Evolutionary conservation across 2,888 invertebrate genomes (phyloP), one percentile per base, ranked within the genome.

Genomic region (Empis livida): DNA sequence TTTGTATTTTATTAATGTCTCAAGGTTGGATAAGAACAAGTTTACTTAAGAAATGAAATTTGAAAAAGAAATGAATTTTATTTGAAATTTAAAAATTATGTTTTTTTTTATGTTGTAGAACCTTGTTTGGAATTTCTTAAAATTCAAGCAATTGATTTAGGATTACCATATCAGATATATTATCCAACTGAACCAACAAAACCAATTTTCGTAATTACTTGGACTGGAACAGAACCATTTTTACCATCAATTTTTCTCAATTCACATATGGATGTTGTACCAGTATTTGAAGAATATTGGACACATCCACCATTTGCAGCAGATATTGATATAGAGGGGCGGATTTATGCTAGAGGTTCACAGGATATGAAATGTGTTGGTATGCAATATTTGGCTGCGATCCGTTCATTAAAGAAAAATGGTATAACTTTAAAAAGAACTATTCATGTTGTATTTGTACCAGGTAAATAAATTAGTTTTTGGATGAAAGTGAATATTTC

Each of bases 191-290:
- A 78, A 43, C 75, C 79, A 9, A 73, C 72, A 30, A 88, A 86
- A 63, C 92, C 92, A 6, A 27, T 27, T 8, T 27, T 27, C 9
- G 23, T 27, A 8, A 71, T 97, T 63, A 87, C 89, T 59, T 90
- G 92, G 86, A 57, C 61, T 31, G 96, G 96, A 32, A 75, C 71
- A 2, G 75, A 88, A 32, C 83, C 85, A 1, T 61, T 72, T 0
- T 67, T 84, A 47, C 80, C 84, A 6, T 70, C 86, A 1, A 73
- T 97, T 49, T 63, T 96, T 54, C 75, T 97, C 17, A 95, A 94
- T 65, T 94, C 93, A 6, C 96, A 97, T 62, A 95, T 91, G 80
- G 96, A 97, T 65, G 96, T 97, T 3, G 96, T 96, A 1, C 95
- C 96, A 8, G 95, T 94, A 0, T 93, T 84, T 63, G 78, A 81